Conservation (phyloP, 2,797 vertebrate species). For the Melopsittacus undulatus region DNA sequence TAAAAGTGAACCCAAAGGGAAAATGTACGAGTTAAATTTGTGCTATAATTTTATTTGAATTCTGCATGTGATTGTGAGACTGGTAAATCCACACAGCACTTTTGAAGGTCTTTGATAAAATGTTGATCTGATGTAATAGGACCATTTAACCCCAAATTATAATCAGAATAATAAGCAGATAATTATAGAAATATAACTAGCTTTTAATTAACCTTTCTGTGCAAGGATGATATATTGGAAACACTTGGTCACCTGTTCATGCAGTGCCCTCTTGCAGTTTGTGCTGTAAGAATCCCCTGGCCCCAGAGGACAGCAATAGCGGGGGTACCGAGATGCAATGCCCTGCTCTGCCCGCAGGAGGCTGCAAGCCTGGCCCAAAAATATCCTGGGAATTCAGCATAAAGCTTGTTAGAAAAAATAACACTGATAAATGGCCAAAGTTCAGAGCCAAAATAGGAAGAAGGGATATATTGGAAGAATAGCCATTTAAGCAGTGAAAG, state of each 20-base stretch:
- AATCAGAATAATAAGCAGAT: neutral
- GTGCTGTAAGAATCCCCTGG: neutral
- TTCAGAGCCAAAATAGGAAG: neutral
- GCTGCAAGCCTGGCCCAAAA: neutral
- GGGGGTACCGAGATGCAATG: neutral
- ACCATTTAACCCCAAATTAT: neutral
- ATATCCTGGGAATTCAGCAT: neutral
- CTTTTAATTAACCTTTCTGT: neutral
- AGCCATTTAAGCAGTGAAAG: neutral
- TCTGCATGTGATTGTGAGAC: neutral
- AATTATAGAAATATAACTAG: neutral
- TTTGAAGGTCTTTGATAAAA: neutral
- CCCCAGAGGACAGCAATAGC: neutral
- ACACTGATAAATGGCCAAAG: neutral
- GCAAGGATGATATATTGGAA: neutral
- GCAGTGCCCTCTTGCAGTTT: fast-evolving
- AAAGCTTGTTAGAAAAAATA: neutral
- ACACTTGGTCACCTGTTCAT: neutral
- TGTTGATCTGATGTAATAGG: neutral
- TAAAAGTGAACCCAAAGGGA: neutral
- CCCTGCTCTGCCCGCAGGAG: neutral
- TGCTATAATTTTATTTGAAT: neutral
- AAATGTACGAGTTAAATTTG: neutral
- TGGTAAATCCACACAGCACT: neutral
- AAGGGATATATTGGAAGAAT: neutral